These are phyloP conservation scores for Pyrocoelia pectoralis DNA, from an alignment of 2,888 invertebrate genomes.

Conservation along the genomic window DNA sequence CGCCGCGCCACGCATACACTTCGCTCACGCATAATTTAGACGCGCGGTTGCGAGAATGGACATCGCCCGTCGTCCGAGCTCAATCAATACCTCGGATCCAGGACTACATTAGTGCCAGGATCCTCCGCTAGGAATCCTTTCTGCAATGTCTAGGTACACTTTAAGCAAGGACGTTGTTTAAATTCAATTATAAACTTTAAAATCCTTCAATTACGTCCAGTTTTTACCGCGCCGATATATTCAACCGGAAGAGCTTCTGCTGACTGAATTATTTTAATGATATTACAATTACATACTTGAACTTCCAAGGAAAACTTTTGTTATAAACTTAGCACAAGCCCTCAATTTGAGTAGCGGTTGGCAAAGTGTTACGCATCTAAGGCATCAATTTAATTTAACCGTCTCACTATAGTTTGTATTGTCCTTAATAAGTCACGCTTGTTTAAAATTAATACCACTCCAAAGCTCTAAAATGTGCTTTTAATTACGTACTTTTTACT, in stretches of 20 bases:
- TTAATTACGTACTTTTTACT: neutral
- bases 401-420: conserved; percentile 16
- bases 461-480: neutral
- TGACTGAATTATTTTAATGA: neutral
- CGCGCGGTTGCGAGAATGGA: conserved; percentile 61
- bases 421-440: conserved; percentile 14
- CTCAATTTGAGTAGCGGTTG: conserved; percentile 13
- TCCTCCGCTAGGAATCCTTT: conserved; percentile 37
- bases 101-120: conserved; percentile 50
- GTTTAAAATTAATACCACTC: conserved; percentile 13
- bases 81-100: conserved; percentile 59
- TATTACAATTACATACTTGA: conserved; percentile 4
- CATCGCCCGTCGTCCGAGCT: conserved; percentile 56
- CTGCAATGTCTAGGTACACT: conserved; percentile 34
- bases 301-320: conserved; percentile 7
- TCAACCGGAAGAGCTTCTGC: neutral
- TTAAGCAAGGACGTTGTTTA: conserved; percentile 30
- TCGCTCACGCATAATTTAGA: conserved; percentile 62
- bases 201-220: conserved; percentile 20
- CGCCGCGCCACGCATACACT: conserved; percentile 57
- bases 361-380: conserved; percentile 9
- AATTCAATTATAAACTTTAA: conserved; percentile 35
- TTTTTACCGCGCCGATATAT: neutral
- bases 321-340: conserved; percentile 4
- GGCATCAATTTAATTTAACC: conserved; percentile 24